These are phyloP conservation scores for Nycteola revayana DNA, from an alignment of 2,888 invertebrate genomes.

Conservation along the genomic window DNA sequence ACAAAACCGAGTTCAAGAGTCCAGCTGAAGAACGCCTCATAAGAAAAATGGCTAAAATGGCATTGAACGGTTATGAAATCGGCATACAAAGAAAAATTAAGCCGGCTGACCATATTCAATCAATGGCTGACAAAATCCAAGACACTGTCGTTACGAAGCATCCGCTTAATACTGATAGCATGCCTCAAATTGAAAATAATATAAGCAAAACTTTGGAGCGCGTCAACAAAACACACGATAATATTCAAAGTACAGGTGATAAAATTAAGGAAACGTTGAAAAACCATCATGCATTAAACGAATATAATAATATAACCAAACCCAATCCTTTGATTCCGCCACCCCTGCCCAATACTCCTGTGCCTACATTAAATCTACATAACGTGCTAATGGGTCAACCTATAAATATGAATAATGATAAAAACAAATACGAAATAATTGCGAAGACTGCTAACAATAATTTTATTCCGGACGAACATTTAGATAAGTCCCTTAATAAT, in stretches of 20 bases:
- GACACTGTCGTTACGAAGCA: conserved; percentile 79
- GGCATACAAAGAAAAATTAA: conserved; percentile 79
- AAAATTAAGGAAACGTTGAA: conserved; percentile 64
- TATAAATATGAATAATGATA: conserved; percentile 32
- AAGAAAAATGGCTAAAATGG: conserved; percentile 79
- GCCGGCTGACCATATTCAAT: conserved; percentile 76
- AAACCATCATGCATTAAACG: conserved; percentile 49
- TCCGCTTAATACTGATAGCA: conserved; percentile 65
- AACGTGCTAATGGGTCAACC: conserved; percentile 47
- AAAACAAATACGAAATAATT: conserved; percentile 43
- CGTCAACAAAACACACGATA: conserved; percentile 54
- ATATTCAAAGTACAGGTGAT: conserved; percentile 54
- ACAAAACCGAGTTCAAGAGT: conserved; percentile 71
- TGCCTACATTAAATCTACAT: conserved; percentile 59
- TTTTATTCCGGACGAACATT: conserved; percentile 31
- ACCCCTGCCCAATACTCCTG: conserved; percentile 65
- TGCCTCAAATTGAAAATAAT: conserved; percentile 57
- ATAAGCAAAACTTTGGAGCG: conserved; percentile 56
- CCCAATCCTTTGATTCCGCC: conserved; percentile 57
- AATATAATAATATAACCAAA: conserved; percentile 31
- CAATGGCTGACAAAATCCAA: conserved; percentile 78
- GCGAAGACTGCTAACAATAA: conserved; percentile 43
- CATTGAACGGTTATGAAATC: conserved; percentile 77
- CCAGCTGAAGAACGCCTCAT: conserved; percentile 76
- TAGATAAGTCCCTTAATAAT: conserved; percentile 47